These are phyloP conservation scores for Pseudolycoriella hygida DNA, from an alignment of 2,888 invertebrate genomes.

Conservation along the genomic window DNA sequence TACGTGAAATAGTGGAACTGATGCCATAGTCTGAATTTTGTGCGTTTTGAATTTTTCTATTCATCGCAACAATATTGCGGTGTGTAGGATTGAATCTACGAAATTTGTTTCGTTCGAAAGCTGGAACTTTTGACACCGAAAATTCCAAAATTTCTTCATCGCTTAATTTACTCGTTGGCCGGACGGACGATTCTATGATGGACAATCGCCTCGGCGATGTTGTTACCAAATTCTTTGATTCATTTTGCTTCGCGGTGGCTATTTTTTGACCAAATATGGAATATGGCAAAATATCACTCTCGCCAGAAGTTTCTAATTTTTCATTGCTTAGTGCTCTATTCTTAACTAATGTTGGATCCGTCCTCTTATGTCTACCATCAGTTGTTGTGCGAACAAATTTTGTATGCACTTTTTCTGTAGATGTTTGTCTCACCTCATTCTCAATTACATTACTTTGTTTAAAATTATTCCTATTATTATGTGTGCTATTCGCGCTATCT, in stretches of 20 bases:
- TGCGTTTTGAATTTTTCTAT: background rate
- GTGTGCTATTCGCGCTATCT: background rate
- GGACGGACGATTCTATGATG: background rate
- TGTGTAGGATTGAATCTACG: slow-evolving; percentile 11
- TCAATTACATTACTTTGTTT: background rate
- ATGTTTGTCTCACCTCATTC: slow-evolving; percentile 4
- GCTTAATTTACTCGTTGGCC: slow-evolving; percentile 26
- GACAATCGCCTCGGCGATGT: slow-evolving; percentile 23
- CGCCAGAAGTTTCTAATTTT: slow-evolving; percentile 13
- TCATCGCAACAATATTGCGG: slow-evolving; percentile 10
- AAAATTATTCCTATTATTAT: slow-evolving; percentile 1
- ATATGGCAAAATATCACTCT: slow-evolving; percentile 45
- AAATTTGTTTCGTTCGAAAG: slow-evolving; percentile 13
- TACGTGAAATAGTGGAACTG: too few species aligned
- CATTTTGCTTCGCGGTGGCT: slow-evolving; percentile 24
- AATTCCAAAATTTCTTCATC: slow-evolving; percentile 42
- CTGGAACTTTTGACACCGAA: slow-evolving; percentile 33
- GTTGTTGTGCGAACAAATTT: background rate
- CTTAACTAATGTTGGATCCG: background rate
- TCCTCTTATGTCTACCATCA: slow-evolving; percentile 1
- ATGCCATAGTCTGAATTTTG: too few species aligned
- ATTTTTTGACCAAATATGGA: slow-evolving; percentile 51
- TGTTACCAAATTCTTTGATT: slow-evolving; percentile 18
- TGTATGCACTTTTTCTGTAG: slow-evolving; percentile 9
- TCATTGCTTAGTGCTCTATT: background rate